phyloP scores from a whole-genome alignment of 2,797 vertebrate genomes.

The Gallinago stenura region DNA sequence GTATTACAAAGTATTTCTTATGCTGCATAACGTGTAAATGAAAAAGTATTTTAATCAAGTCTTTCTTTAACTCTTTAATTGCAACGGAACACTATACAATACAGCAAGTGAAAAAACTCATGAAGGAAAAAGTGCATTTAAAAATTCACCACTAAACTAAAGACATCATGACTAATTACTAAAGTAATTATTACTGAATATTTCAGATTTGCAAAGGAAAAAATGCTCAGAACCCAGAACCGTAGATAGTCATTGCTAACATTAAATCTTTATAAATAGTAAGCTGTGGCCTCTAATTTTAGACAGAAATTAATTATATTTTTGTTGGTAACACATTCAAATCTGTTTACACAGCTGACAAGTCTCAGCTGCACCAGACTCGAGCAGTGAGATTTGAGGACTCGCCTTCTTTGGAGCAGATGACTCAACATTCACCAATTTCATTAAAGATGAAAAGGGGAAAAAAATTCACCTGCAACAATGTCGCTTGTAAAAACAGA shows the following conservation, averaged over 20 bases:
- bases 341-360: conserved; percentile 85
- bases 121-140: background rate
- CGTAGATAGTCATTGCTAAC: conserved; percentile 47
- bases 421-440: conserved; percentile 78
- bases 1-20: conserved; percentile 82
- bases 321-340: conserved; percentile 82
- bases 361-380: conserved; percentile 79
- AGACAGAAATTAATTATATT: conserved; percentile 84
- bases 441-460: conserved; percentile 75
- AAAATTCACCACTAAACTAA: background rate
- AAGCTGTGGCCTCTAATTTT: conserved; percentile 76
- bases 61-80: conserved; percentile 70
- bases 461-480: conserved; percentile 77
- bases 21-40: conserved; percentile 71
- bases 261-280: conserved; percentile 78
- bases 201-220: conserved; percentile 35
- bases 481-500: conserved; percentile 73
- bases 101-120: background rate
- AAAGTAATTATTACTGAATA: conserved; percentile 30
- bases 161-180: background rate
- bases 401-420: conserved; percentile 76
- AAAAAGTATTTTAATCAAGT: conserved; percentile 71
- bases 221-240: conserved; percentile 44
- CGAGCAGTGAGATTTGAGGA: conserved; percentile 76
- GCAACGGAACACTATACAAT: background rate